Percentiles rank a stretch among this genome's conserved stretches.
phyloP scores from a whole-genome alignment of 2,888 invertebrate species.

The Trachelus tabidus region DNA sequence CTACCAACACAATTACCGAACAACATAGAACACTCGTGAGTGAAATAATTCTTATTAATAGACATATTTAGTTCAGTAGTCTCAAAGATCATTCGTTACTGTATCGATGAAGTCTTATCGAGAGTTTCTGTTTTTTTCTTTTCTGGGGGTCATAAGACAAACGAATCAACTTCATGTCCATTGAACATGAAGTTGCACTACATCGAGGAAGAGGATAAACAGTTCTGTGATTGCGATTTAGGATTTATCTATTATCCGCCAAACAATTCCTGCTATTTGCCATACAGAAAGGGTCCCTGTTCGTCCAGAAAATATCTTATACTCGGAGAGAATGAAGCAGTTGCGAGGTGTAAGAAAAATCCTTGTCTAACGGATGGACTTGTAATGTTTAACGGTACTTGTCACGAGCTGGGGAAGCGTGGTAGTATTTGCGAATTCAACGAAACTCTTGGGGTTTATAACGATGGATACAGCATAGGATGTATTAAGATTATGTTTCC shows the following conservation, averaged over 20 bases:
- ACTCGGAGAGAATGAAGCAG: slow-evolving; percentile 66
- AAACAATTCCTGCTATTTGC: slow-evolving; percentile 72
- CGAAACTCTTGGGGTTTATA: slow-evolving; percentile 71
- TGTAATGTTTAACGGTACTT: slow-evolving; percentile 66
- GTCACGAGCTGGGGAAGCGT: slow-evolving; percentile 58
- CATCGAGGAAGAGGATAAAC: background rate
- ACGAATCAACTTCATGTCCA: slow-evolving; percentile 15
- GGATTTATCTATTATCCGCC: slow-evolving; percentile 70
- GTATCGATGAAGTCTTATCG: background rate
- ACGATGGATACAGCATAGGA: slow-evolving; percentile 68
- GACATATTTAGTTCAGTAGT: background rate
- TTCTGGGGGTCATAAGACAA: background rate
- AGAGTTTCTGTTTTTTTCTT: background rate
- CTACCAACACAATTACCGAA: background rate
- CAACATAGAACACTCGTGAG: background rate
- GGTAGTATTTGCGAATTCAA: slow-evolving; percentile 65
- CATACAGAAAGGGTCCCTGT: slow-evolving; percentile 75
- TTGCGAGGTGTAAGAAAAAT: slow-evolving; percentile 72
- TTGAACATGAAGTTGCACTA: slow-evolving; percentile 24
- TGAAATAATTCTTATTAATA: background rate
- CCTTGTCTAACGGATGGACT: slow-evolving; percentile 69
- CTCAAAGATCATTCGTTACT: background rate
- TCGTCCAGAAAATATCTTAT: slow-evolving; percentile 67
- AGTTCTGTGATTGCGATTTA: slow-evolving; percentile 29
- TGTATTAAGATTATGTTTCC: slow-evolving; percentile 57